Evolutionary conservation across 2,113 vertebrate species (phyloP).

Genomic region (Cyphomyrus plagiostoma): DNA sequence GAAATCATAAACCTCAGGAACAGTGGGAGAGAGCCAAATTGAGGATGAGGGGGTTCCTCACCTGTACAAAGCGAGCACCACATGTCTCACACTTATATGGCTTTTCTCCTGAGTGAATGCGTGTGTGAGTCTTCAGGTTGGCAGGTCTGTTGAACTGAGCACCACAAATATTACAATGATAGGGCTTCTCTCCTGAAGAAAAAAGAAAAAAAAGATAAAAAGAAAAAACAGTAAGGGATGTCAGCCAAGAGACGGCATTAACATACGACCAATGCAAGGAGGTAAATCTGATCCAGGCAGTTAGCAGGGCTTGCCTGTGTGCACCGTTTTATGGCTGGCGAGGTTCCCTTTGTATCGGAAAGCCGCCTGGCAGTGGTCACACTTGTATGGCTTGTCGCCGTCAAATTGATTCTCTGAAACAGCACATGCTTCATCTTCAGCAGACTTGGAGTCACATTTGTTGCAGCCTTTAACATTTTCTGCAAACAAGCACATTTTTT

Average conservation of each 20-base stretch:
- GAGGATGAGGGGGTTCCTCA: conserved; percentile 32
- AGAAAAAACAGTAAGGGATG: background rate
- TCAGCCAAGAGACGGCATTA: background rate
- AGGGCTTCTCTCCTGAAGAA: conserved; percentile 86
- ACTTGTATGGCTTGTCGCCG: conserved; percentile 94
- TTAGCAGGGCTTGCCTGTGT: conserved; percentile 66
- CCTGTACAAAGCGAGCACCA: conserved; percentile 79
- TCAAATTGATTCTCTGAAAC: conserved; percentile 62
- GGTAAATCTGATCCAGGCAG: background rate
- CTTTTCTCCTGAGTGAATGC: conserved; percentile 97
- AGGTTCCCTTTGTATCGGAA: conserved; percentile 95
- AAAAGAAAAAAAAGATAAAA: background rate
- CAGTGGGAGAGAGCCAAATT: background rate
- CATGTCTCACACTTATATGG: conserved; percentile 97
- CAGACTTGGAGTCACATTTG: conserved; percentile 81
- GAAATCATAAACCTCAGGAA: background rate
- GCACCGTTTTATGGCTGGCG: conserved; percentile 89
- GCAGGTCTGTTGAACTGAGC: conserved; percentile 96
- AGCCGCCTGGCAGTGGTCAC: conserved; percentile 87
- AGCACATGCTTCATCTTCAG: conserved; percentile 76
- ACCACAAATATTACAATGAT: conserved; percentile 88
- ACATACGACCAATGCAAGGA: background rate
- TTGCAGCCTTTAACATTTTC: conserved; percentile 80
- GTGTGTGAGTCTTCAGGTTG: conserved; percentile 94
- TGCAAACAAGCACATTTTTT: conserved; percentile 38